Conservation (phyloP, 2,797 vertebrate genomes). For the Anguilla pacifica region DNA sequence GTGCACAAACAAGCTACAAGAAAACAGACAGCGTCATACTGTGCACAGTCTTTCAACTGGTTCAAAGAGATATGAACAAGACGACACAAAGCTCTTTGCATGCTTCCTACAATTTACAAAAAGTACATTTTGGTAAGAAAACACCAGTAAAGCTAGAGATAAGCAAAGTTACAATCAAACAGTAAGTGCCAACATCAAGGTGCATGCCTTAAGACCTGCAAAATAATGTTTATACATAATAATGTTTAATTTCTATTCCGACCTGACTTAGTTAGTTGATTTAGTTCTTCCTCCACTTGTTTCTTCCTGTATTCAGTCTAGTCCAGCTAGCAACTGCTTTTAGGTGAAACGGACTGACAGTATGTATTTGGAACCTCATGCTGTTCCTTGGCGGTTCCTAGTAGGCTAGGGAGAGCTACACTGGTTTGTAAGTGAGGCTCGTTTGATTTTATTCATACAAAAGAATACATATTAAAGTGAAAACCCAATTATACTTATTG, state of each 20-base stretch:
- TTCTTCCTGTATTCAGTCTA: background rate
- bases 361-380: background rate
- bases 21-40: background rate
- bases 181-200: no score
- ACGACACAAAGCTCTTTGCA: background rate
- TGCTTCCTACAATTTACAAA: constrained; percentile 1
- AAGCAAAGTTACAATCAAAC: background rate
- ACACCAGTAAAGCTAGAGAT: background rate
- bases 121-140: constrained; percentile 13
- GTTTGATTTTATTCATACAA: background rate
- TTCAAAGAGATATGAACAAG: background rate
- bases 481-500: background rate
- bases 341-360: background rate
- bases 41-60: background rate
- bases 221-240: no score
- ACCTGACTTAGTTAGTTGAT: no score
- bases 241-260: no score
- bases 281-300: background rate
- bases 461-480: background rate
- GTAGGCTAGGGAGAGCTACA: background rate
- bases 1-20: background rate
- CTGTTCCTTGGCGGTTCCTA: background rate
- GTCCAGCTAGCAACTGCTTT: background rate
- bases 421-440: background rate
- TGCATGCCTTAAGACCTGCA: no score